Evolutionary conservation across 2,888 invertebrate species (phyloP).

Genomic region (Graphium colonna): DNA sequence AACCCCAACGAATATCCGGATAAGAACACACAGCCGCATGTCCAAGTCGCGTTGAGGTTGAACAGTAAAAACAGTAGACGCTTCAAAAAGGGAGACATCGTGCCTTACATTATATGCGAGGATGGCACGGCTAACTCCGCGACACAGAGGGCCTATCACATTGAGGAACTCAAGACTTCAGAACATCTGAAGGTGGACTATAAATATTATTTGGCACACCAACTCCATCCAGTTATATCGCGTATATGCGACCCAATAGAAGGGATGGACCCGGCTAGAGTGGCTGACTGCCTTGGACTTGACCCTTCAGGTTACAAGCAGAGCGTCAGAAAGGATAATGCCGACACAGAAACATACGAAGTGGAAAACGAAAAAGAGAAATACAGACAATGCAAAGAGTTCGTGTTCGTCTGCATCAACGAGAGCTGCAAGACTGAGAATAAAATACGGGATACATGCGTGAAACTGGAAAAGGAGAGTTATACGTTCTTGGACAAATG

Average conservation of each 20-base stretch:
- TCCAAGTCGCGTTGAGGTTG: conserved; percentile 90
- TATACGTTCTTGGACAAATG: conserved; percentile 85
- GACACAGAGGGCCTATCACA: conserved; percentile 95
- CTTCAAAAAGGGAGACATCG: conserved; percentile 95
- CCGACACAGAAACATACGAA: conserved; percentile 66
- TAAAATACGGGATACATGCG: conserved; percentile 71
- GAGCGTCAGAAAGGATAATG: conserved; percentile 62
- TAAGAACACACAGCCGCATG: conserved; percentile 90
- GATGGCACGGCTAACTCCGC: conserved; percentile 90
- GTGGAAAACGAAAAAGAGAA: conserved; percentile 75
- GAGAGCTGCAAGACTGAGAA: conserved; percentile 80
- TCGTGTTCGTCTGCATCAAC: conserved; percentile 82
- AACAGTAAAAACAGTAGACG: conserved; percentile 90
- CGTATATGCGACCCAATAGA: conserved; percentile 97
- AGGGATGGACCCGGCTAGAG: conserved; percentile 92
- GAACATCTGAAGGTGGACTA: conserved; percentile 88
- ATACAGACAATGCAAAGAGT: conserved; percentile 81
- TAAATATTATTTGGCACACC: conserved; percentile 95
- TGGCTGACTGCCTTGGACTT: conserved; percentile 93
- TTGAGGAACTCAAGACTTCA: conserved; percentile 89
- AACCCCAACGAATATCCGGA: conserved; percentile 95
- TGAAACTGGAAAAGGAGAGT: conserved; percentile 59
- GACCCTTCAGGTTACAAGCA: conserved; percentile 78
- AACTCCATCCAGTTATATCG: conserved; percentile 97
- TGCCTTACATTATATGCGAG: conserved; percentile 96